Base-by-base conservation (phyloP, 2,888 invertebrate genomes). In the Apamea anceps region DNA sequence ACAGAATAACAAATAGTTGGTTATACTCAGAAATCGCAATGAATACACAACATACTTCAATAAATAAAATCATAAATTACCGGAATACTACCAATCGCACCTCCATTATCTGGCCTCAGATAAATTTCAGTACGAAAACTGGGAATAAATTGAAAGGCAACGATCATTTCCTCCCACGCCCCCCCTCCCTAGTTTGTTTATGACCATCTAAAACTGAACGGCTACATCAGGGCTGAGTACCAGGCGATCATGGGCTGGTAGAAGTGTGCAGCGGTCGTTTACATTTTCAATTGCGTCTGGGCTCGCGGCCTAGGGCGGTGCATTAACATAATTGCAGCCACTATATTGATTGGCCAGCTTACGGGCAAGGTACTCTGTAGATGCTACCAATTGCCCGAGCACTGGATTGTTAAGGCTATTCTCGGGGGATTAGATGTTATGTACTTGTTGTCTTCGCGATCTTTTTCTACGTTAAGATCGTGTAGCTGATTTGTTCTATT, bases 241-340 rank as follows among this genome's bases (percentile, higher is more conserved):
- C 91, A 92, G 92, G 93, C 90, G 91, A 93, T 92, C 93, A 93
- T 91, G 88, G 88, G 85, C 87, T 89, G 86, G 90, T 88, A 90
- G 93, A 94, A 93, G 92, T 94, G 91, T 92, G 88, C 87, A 84
- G 81, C 85, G 90, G 90, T 94, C 93, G 94, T 94, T 94, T 95
- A 94, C 94, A 94, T 95, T 95, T 95, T 93, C 95, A 95, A 95
- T 94, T 94, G 94, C 92, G 92, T 92, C 94, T 91, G 92, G 91
- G 89, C 90, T 88, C 91, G 91, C 87, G 90, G 94, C 94, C 93
- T 92, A 92, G 93, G 95, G 95, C 94, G 92, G 89, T 94, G 93
- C 95, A 96, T 96, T 96, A 96, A 93, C 96, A 96, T 96, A 96
- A 96, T 96, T 96, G 96, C 95, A 94, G 92, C 91, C 92, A 91